Percentiles rank a stretch among this genome's conserved stretches.
phyloP scores from a whole-genome alignment of 2,113 vertebrate genomes.

The Anser brachyrhynchus region DNA sequence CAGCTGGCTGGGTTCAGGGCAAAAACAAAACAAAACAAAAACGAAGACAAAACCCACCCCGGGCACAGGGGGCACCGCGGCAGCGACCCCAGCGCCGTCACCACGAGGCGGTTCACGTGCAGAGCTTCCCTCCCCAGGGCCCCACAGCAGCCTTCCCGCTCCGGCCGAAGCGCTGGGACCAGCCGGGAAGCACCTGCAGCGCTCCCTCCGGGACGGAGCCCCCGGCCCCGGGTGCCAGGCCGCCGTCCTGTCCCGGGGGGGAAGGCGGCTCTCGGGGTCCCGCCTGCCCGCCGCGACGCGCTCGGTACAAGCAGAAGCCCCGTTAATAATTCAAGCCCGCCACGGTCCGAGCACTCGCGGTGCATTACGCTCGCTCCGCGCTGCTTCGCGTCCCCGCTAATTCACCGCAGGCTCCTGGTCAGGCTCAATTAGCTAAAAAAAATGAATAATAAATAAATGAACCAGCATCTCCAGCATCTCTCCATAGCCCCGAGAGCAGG shows the following conservation, averaged over 20 bases:
- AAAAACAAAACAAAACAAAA: not conserved
- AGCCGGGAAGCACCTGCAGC: too few species aligned
- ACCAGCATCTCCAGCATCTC: not conserved
- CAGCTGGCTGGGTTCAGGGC: not conserved
- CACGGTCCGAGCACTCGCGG: not conserved
- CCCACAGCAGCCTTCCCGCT: fast-evolving
- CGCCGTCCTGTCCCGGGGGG: fast-evolving
- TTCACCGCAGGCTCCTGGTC: not conserved
- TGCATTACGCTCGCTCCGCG: not conserved
- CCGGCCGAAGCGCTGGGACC: not conserved
- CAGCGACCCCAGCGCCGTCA: fast-evolving
- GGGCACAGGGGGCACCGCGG: not conserved
- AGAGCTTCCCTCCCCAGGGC: not conserved
- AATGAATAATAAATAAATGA: not conserved
- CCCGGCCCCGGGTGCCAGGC: not conserved
- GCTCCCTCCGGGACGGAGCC: too few species aligned
- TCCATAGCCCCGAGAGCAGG: fast-evolving
- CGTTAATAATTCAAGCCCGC: constrained; percentile 56
- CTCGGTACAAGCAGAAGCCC: not conserved
- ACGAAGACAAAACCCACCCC: not conserved
- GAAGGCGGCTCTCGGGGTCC: not conserved
- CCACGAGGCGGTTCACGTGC: fast-evolving
- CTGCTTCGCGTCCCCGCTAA: not conserved
- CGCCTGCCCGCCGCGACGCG: not conserved
- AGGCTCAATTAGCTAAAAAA: constrained; percentile 5